phyloP scores from a whole-genome alignment of 2,113 vertebrate species.

The Struthidea cinerea region DNA sequence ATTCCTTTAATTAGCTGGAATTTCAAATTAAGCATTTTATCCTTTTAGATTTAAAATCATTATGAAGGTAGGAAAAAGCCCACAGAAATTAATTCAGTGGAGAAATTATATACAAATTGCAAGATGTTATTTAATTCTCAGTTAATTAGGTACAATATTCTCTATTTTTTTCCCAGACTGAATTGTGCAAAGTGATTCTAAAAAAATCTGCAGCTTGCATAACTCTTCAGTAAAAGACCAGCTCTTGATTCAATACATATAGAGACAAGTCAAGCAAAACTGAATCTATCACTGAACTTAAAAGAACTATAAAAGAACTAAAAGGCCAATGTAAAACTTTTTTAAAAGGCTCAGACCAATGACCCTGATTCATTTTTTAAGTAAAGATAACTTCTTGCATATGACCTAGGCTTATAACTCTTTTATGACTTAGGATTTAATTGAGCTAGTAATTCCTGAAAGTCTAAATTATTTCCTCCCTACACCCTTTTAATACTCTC shows the following conservation, averaged over 20 bases:
- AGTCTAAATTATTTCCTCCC: not conserved
- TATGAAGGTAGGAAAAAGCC: not conserved
- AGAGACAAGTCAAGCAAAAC: not conserved
- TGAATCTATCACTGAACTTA: not conserved
- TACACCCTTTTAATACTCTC: not conserved
- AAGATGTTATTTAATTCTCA: slow-evolving; percentile 40
- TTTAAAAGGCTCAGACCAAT: not conserved
- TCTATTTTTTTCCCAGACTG: not conserved
- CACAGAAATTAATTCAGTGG: slow-evolving; percentile 13
- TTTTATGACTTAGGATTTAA: slow-evolving; percentile 7
- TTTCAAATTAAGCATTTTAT: not conserved
- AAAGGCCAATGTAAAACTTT: not conserved
- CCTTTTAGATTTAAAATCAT: slow-evolving; percentile 40
- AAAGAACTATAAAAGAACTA: not conserved
- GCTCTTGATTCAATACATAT: not conserved
- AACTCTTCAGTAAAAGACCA: not conserved
- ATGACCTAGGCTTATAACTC: not conserved
- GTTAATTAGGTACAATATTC: slow-evolving; percentile 21
- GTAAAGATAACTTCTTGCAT: not conserved
- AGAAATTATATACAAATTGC: slow-evolving; percentile 25
- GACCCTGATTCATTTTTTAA: not conserved
- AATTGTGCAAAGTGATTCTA: not conserved
- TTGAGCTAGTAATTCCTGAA: not conserved
- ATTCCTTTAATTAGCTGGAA: slow-evolving; percentile 42
- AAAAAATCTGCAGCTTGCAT: not conserved